Percentiles rank a stretch among this genome's conserved stretches.
These are phyloP conservation scores for Apodemia hepburni DNA, from an alignment of 2,888 invertebrate genomes.

Conservation along the genomic window DNA sequence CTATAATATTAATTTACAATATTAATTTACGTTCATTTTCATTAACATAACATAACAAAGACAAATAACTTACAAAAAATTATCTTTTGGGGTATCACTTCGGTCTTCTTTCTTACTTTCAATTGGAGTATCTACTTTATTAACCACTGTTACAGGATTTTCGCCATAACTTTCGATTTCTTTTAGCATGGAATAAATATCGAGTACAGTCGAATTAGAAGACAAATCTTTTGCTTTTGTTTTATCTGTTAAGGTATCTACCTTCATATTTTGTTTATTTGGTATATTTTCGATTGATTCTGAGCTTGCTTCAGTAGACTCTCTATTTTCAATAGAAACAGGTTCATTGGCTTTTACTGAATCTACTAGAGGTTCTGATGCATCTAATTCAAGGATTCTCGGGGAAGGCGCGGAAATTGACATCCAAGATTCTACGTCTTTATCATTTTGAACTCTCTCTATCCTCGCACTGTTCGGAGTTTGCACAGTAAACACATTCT, in stretches of 20 bases:
- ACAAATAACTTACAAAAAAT: constrained; percentile 59
- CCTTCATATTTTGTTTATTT: not conserved
- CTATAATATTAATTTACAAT: no score
- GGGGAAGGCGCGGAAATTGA: constrained; percentile 65
- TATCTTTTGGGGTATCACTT: constrained; percentile 55
- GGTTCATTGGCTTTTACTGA: constrained; percentile 17
- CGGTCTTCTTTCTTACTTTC: constrained; percentile 48
- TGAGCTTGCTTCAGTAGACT: constrained; percentile 18
- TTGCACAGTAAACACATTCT: constrained; percentile 45
- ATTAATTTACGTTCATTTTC: no score
- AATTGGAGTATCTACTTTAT: constrained; percentile 35
- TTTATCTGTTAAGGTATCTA: constrained; percentile 30
- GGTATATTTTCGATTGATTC: not conserved
- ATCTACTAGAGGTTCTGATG: constrained; percentile 30
- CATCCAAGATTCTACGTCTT: constrained; percentile 76
- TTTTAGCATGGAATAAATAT: constrained; percentile 74
- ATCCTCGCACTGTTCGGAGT: constrained; percentile 63
- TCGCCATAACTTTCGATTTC: constrained; percentile 73
- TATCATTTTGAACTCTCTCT: constrained; percentile 63
- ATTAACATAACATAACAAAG: no score
- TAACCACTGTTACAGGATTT: constrained; percentile 51
- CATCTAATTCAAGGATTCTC: constrained; percentile 45
- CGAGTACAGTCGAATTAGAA: constrained; percentile 62
- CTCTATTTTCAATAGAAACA: constrained; percentile 16
- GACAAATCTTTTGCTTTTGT: constrained; percentile 47